These are phyloP conservation scores for Mesocentrotus franciscanus DNA, from an alignment of 53 echinoderm and acorn worm species.

Conservation along the genomic window DNA sequence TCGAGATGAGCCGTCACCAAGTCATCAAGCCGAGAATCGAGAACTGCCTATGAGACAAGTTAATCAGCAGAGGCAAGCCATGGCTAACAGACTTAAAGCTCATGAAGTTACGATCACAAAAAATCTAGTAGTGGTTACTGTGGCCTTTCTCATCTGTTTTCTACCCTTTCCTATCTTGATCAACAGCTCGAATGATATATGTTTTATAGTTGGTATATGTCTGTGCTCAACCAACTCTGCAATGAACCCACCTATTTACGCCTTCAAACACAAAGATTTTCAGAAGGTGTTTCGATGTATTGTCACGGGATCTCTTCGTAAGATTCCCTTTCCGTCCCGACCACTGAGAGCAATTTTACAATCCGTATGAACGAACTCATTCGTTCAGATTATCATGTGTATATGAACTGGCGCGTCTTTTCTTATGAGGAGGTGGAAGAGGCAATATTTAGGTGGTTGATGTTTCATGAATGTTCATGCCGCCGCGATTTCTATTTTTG, in stretches of 20 bases:
- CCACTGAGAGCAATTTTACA: constrained; percentile 1
- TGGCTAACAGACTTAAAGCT: neutral
- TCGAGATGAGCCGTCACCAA: neutral
- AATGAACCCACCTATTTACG: constrained; percentile 13
- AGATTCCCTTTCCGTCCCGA: constrained; percentile 35
- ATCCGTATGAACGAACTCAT: neutral
- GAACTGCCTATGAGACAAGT: neutral
- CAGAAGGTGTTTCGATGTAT: constrained; percentile 30
- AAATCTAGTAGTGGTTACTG: neutral
- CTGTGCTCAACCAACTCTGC: neutral
- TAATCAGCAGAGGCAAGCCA: neutral
- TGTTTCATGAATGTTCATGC: too few relatives aligned
- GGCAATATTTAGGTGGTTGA: too few relatives aligned
- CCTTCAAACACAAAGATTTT: neutral
- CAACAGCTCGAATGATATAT: neutral
- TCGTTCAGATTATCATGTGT: too few relatives aligned
- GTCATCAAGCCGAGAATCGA: neutral
- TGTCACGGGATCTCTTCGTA: neutral
- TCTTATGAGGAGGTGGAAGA: too few relatives aligned
- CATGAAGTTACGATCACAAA: neutral
- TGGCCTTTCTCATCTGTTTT: neutral
- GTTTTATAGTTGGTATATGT: neutral
- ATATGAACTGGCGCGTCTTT: too few relatives aligned
- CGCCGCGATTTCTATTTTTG: too few relatives aligned
- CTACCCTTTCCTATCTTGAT: neutral